These are phyloP conservation scores for Epinephelus fuscoguttatus DNA, from an alignment of 2,113 vertebrate genomes.

Conservation along the genomic window DNA sequence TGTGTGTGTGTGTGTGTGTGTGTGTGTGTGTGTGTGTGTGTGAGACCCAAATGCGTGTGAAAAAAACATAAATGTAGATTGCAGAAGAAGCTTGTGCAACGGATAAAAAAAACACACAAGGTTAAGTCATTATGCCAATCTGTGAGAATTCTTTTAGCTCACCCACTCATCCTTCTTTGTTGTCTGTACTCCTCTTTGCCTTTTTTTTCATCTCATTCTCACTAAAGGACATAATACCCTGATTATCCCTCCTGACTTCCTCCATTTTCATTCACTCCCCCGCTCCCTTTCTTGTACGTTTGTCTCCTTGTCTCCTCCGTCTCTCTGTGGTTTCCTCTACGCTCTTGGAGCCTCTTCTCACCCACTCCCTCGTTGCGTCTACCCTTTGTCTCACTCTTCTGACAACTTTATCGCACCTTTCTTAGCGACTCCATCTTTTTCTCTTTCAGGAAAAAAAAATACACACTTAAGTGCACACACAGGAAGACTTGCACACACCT, in stretches of 20 bases:
- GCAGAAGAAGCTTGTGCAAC: slow-evolving; percentile 24
- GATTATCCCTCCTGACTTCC: slow-evolving; percentile 70
- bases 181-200: slow-evolving; percentile 28
- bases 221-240: slow-evolving; percentile 69
- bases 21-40: slow-evolving; percentile 4
- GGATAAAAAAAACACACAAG: slow-evolving; percentile 16
- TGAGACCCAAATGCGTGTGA: neutral
- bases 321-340: slow-evolving; percentile 33
- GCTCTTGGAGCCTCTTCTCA: slow-evolving; percentile 47
- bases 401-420: slow-evolving; percentile 62
- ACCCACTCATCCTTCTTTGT: slow-evolving; percentile 62
- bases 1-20: neutral
- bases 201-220: slow-evolving; percentile 41
- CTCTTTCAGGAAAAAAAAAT: slow-evolving; percentile 17
- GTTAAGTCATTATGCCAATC: slow-evolving; percentile 51
- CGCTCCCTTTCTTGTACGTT: slow-evolving; percentile 51
- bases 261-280: slow-evolving; percentile 67
- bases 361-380: slow-evolving; percentile 55
- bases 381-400: slow-evolving; percentile 62
- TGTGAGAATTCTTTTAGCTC: slow-evolving; percentile 39
- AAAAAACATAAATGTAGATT: neutral
- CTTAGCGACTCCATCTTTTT: slow-evolving; percentile 18
- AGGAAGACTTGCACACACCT: slow-evolving; percentile 16
- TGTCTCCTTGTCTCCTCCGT: slow-evolving; percentile 50
- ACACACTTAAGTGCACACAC: slow-evolving; percentile 2